Evolutionary conservation across 2,888 invertebrate species (phyloP), one percentile per base, ranked within the genome.

Genomic region (Heteropelma amictum): DNA sequence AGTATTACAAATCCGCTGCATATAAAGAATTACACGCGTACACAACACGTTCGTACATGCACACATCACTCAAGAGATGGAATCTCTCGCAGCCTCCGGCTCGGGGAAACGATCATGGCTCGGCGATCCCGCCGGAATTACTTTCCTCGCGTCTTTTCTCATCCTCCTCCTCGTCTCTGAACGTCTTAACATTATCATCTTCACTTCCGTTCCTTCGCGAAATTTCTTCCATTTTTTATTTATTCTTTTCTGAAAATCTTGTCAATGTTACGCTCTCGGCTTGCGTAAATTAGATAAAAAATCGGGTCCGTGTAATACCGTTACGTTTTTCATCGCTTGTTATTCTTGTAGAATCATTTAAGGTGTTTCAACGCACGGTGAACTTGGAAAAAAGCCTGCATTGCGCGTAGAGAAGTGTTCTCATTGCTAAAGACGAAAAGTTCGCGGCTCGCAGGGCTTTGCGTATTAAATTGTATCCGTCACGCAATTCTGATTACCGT

Each of bases 361-460:
- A 61, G 40, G 45, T 33, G 53, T 63, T 70, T 47, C 54, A 70
- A 38, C 61, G 61, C 61, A 53, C 54, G 19, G 14, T 45, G 45
- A 54, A 19, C 23, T 51, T 7, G 19, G 30, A 33, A 49, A 8
- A 10, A n/a, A 51, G 49, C 30, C 40, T 10, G 51, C 38, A 51
- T 28, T 30, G 21, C 28, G 19, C 28, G 1, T 17, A 19, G n/a
- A 23, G 7, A 19, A 14, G 30, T 10, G 4, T 42, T 10, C 19
- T n/a, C 3, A 14, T 26, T 17, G 26, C 42, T 23, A n/a, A n/a
- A n/a, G n/a, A n/a, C n/a, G n/a, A n/a, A n/a, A n/a, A n/a, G n/a
- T n/a, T n/a, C n/a, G n/a, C n/a, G n/a, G n/a, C n/a, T n/a, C n/a
- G n/a, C n/a, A n/a, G n/a, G n/a, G n/a, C n/a, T n/a, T n/a, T n/a